A percentile compares a stretch with the other conserved stretches of the same genome.
Evolutionary conservation across 2,113 vertebrate species (phyloP).

Genomic region (Diadophis punctatus): DNA sequence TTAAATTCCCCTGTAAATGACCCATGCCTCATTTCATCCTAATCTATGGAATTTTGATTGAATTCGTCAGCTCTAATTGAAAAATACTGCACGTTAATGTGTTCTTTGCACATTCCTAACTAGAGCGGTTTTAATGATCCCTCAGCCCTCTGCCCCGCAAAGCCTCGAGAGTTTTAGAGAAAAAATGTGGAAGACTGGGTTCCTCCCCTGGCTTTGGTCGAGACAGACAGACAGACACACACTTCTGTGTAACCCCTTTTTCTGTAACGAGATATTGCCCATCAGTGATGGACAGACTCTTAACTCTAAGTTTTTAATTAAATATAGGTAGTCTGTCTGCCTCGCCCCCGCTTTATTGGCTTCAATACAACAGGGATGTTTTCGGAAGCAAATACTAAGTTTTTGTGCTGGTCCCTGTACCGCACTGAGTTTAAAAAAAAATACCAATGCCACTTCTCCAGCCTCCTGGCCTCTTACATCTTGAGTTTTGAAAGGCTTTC

Average conservation of each 20-base stretch:
- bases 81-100: slow-evolving; percentile 99
- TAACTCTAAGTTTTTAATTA: accelerated
- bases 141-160: slow-evolving; percentile 84
- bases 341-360: background rate
- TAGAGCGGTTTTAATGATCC: slow-evolving; percentile 84
- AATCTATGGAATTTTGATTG: slow-evolving; percentile 99
- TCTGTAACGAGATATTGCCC: background rate
- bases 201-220: background rate
- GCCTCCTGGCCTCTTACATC: background rate
- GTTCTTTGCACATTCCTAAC: slow-evolving; percentile 84
- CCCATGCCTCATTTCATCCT: slow-evolving; percentile 98
- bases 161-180: slow-evolving; percentile 69
- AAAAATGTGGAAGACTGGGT: background rate
- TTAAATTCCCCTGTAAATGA: slow-evolving; percentile 99
- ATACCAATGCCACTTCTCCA: background rate
- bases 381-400: background rate
- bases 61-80: slow-evolving; percentile 99
- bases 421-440: background rate
- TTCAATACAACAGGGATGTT: background rate
- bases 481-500: background rate
- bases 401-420: background rate
- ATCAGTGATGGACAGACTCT: background rate
- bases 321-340: background rate
- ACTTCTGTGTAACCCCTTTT: background rate
- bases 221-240: background rate